These are phyloP conservation scores for Coelopa frigida DNA, from an alignment of 1,140 invertebrate genomes.

Conservation along the genomic window DNA sequence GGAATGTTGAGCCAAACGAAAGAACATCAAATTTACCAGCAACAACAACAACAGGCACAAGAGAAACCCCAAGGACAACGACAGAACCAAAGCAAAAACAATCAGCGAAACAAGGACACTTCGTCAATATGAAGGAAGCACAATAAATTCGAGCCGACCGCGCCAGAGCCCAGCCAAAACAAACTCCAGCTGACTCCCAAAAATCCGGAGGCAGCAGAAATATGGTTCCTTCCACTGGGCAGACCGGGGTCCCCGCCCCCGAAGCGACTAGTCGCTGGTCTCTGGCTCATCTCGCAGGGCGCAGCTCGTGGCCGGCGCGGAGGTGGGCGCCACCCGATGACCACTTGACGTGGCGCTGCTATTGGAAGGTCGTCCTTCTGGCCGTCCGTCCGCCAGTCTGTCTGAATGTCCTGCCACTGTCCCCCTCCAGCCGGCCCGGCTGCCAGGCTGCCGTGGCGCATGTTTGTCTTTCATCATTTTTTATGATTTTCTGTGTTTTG, in stretches of 20 bases:
- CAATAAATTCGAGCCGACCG: neutral
- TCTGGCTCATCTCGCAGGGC: neutral
- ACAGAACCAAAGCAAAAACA: neutral
- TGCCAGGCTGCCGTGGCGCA: too few species aligned
- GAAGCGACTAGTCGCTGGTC: neutral
- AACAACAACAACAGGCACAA: neutral
- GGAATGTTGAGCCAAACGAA: too few species aligned
- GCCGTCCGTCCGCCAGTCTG: neutral
- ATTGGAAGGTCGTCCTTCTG: neutral
- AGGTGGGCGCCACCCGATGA: neutral
- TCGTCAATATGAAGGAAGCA: neutral
- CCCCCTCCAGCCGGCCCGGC: neutral
- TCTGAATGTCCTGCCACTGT: neutral
- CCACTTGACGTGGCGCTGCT: neutral
- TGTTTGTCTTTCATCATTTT: constrained; percentile 44
- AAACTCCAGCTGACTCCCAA: neutral
- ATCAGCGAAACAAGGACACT: neutral
- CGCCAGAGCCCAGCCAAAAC: neutral
- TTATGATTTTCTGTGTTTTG: constrained; percentile 31
- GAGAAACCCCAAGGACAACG: neutral
- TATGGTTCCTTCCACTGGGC: too few species aligned
- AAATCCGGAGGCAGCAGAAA: too few species aligned
- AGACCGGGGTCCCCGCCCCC: neutral
- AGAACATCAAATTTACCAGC: too few species aligned
- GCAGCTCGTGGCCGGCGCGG: neutral